A percentile compares a stretch with the other conserved stretches of the same genome.
phyloP scores from a whole-genome alignment of 2,113 vertebrate species.

The Nesoenas mayeri region DNA sequence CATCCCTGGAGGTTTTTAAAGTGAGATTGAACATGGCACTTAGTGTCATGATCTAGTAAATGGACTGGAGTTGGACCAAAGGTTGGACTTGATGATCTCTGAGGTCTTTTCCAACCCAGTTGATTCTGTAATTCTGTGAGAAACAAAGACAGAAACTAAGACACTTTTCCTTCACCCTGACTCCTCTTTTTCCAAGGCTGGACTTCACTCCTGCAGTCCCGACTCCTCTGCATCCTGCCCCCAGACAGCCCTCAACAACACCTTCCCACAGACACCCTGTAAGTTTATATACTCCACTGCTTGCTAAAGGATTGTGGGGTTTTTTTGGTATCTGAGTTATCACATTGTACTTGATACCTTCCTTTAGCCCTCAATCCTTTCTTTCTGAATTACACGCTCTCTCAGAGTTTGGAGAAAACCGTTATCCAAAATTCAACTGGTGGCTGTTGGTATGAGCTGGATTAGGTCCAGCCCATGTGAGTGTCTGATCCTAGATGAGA shows the following conservation, averaged over 20 bases:
- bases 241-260: fast-evolving
- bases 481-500: neutral
- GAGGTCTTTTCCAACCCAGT: too few relatives aligned
- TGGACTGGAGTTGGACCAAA: too few relatives aligned
- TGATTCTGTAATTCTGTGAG: too few relatives aligned
- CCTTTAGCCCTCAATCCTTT: neutral
- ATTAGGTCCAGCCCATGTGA: neutral
- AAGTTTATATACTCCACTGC: neutral
- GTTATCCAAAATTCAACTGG: neutral
- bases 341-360: neutral
- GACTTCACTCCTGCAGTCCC: neutral
- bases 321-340: neutral
- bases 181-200: neutral
- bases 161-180: too few relatives aligned
- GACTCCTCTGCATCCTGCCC: neutral
- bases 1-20: too few relatives aligned
- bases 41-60: too few relatives aligned
- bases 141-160: too few relatives aligned
- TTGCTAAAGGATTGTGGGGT: neutral
- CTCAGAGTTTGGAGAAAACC: neutral
- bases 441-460: neutral
- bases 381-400: neutral
- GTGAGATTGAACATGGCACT: too few relatives aligned
- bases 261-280: fast-evolving
- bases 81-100: too few relatives aligned